Evolutionary conservation across 1,140 invertebrate species (phyloP).

Genomic region (Magallana gigas): DNA sequence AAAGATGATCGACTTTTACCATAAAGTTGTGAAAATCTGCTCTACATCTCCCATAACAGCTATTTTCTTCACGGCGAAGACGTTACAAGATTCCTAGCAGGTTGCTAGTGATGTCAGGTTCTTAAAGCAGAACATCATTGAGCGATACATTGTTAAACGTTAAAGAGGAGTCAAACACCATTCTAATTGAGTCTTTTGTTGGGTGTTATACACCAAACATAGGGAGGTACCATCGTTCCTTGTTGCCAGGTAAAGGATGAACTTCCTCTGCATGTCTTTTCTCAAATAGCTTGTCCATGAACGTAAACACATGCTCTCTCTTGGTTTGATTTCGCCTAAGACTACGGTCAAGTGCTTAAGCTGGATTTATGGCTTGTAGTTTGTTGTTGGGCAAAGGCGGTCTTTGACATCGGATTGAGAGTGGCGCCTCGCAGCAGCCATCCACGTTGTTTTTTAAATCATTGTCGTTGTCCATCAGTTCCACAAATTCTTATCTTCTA

Average conservation of each 20-base stretch:
- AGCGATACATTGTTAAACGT: conserved; percentile 62
- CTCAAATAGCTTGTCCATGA: too few species aligned
- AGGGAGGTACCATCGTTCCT: conserved; percentile 40
- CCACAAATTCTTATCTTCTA: conserved; percentile 10
- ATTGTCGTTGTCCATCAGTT: conserved; percentile 50
- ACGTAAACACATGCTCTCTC: conserved; percentile 27
- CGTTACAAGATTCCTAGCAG: conserved; percentile 56
- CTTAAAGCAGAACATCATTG: conserved; percentile 60
- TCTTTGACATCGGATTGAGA: conserved; percentile 38
- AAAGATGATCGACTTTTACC: conserved; percentile 31
- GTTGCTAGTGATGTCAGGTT: conserved; percentile 75
- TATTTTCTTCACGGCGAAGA: conserved; percentile 54
- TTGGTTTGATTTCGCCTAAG: neutral
- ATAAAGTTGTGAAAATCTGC: conserved; percentile 57
- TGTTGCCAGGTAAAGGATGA: neutral
- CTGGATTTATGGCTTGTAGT: conserved; percentile 33
- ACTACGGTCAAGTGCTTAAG: neutral
- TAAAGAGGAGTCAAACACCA: conserved; percentile 57
- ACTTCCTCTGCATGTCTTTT: conserved; percentile 27
- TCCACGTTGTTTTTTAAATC: conserved; percentile 37
- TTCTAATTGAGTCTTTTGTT: conserved; percentile 47
- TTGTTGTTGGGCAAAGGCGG: conserved; percentile 50
- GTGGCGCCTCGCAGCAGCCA: conserved; percentile 50
- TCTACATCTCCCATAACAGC: conserved; percentile 57
- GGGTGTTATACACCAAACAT: conserved; percentile 45